These are phyloP conservation scores for Vidua macroura DNA, from an alignment of 2,113 vertebrate genomes.

Conservation along the genomic window DNA sequence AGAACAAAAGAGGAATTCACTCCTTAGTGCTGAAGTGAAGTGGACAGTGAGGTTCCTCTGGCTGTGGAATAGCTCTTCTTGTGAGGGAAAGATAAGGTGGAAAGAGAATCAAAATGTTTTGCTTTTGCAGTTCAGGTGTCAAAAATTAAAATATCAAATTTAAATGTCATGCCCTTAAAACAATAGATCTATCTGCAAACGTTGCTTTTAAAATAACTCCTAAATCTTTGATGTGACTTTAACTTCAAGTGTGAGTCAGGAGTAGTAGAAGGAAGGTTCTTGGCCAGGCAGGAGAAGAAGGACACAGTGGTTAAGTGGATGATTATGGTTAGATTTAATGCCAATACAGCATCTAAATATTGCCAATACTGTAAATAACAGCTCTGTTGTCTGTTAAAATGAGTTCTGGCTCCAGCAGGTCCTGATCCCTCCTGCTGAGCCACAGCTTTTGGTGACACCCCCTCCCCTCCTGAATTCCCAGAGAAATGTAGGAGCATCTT, in stretches of 20 bases:
- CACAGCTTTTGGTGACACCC: background rate
- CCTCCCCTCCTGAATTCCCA: background rate
- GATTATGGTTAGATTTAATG: background rate
- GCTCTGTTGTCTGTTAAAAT: fast-evolving
- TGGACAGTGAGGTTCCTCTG: background rate
- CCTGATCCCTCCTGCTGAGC: background rate
- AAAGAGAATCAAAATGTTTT: background rate
- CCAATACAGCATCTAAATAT: background rate
- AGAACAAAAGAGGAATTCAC: background rate
- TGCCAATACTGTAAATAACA: background rate
- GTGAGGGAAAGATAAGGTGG: background rate
- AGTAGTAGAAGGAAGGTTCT: background rate
- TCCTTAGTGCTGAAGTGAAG: background rate
- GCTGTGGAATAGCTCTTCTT: background rate
- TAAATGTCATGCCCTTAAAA: background rate
- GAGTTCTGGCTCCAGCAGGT: background rate
- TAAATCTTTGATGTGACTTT: background rate
- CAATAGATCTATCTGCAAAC: background rate
- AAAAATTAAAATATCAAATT: background rate
- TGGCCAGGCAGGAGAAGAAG: background rate
- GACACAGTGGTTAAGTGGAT: background rate
- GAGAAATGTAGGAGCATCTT: background rate
- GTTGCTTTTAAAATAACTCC: background rate
- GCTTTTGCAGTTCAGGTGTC: background rate
- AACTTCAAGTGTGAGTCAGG: background rate